These are phyloP conservation scores for Tachycineta bicolor DNA, from an alignment of 2,113 vertebrate species.

Conservation along the genomic window DNA sequence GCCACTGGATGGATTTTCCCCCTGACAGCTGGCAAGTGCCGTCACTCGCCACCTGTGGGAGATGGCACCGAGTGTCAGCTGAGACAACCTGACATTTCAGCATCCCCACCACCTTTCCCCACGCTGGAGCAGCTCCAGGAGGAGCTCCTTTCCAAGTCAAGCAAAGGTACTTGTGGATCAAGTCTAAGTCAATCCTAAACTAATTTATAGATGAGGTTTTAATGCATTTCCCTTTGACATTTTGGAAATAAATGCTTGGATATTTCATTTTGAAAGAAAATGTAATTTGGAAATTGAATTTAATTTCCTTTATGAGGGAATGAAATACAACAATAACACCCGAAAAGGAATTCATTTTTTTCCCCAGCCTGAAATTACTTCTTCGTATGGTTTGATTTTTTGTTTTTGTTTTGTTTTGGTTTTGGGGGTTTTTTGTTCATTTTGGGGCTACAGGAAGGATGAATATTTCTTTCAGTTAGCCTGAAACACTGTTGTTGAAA, in stretches of 20 bases:
- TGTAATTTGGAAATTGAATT: neutral
- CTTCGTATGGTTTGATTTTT: neutral
- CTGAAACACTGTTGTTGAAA: neutral
- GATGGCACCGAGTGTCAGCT: fast-evolving
- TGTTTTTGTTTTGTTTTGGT: neutral
- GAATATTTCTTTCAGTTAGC: neutral
- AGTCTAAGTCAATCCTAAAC: neutral
- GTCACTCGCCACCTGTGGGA: neutral
- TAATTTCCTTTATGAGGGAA: neutral
- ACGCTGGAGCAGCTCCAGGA: fast-evolving
- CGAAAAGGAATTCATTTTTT: neutral
- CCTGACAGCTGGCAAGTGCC: neutral
- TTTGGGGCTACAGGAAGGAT: neutral
- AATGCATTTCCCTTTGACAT: neutral
- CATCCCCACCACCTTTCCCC: neutral
- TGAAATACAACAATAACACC: neutral
- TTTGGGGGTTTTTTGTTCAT: neutral
- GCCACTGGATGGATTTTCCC: neutral
- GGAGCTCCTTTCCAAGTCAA: neutral
- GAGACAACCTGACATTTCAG: neutral
- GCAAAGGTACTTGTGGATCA: neutral
- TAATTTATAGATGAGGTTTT: neutral
- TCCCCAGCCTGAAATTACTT: neutral
- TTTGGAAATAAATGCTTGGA: neutral
- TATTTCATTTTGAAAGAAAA: neutral